phyloP scores from a whole-genome alignment of 2,113 vertebrate species.

The Saguinus imperator region DNA sequence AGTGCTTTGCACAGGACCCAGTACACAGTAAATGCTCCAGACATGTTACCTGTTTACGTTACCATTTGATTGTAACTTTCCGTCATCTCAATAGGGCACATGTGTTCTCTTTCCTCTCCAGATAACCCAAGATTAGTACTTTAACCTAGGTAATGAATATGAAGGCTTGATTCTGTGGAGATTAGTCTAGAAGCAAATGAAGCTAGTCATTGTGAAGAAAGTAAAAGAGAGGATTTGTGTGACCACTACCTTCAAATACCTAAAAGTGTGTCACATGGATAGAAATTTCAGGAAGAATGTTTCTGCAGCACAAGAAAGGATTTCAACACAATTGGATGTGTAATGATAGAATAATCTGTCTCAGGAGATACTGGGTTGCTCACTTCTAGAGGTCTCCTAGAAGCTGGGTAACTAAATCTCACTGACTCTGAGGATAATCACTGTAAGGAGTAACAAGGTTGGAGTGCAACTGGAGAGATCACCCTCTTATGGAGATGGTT shows the following conservation, averaged over 20 bases:
- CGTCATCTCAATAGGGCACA: not conserved
- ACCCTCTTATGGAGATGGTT: not conserved
- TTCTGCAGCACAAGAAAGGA: not conserved
- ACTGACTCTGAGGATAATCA: not conserved
- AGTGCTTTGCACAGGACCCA: not conserved
- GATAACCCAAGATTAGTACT: not conserved
- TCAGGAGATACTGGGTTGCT: not conserved
- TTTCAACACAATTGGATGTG: not conserved
- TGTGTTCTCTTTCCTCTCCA: not conserved
- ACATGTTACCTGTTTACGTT: not conserved
- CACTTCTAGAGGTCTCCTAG: not conserved
- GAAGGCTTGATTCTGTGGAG: not conserved
- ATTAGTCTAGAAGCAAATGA: not conserved
- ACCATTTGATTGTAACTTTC: not conserved
- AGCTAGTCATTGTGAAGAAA: not conserved
- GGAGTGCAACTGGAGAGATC: not conserved
- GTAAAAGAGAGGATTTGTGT: not conserved
- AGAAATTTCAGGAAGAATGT: not conserved
- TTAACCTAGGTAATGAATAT: not conserved
- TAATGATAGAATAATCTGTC: not conserved
- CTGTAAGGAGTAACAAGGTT: not conserved
- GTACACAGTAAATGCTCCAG: not conserved
- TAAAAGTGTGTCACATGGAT: not conserved
- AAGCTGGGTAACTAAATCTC: not conserved
- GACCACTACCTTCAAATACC: not conserved